phyloP scores from a whole-genome alignment of 2,113 vertebrate species.

The Desmodus rotundus region DNA sequence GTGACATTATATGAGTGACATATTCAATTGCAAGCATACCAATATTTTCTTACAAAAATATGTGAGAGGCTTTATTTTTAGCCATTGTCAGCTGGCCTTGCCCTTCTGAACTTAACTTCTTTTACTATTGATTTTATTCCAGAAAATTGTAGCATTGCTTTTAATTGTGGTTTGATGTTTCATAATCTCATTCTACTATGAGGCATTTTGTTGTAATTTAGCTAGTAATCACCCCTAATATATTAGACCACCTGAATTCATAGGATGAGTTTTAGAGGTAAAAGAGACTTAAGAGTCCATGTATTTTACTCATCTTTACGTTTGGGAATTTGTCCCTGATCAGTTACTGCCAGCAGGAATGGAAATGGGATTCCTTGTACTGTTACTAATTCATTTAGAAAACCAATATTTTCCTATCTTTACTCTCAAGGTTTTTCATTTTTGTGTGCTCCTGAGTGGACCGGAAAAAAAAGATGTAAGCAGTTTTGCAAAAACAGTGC shows the following conservation, averaged over 20 bases:
- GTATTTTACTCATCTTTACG: neutral
- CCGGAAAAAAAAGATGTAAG: neutral
- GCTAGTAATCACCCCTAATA: neutral
- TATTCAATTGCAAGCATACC: neutral
- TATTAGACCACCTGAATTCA: neutral
- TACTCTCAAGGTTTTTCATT: neutral
- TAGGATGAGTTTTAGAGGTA: neutral
- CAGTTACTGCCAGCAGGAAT: neutral
- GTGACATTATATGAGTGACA: neutral
- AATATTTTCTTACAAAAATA: slow-evolving; percentile 24
- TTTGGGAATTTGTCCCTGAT: neutral
- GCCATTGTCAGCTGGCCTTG: neutral
- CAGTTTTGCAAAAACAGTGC: neutral
- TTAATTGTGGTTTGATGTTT: slow-evolving; percentile 32
- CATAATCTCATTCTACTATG: neutral
- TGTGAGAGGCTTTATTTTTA: neutral
- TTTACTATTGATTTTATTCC: slow-evolving; percentile 29
- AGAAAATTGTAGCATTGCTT: slow-evolving; percentile 31
- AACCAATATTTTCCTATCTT: neutral
- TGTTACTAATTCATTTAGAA: slow-evolving; percentile 30
- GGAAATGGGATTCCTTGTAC: neutral
- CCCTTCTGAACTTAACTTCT: slow-evolving; percentile 1
- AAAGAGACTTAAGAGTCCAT: neutral
- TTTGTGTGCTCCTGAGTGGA: neutral
- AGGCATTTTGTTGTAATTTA: slow-evolving; percentile 6